Evolutionary conservation across 2,113 vertebrate species (phyloP), one percentile per base, ranked within the genome.

Genomic region (Gavialis gangeticus): DNA sequence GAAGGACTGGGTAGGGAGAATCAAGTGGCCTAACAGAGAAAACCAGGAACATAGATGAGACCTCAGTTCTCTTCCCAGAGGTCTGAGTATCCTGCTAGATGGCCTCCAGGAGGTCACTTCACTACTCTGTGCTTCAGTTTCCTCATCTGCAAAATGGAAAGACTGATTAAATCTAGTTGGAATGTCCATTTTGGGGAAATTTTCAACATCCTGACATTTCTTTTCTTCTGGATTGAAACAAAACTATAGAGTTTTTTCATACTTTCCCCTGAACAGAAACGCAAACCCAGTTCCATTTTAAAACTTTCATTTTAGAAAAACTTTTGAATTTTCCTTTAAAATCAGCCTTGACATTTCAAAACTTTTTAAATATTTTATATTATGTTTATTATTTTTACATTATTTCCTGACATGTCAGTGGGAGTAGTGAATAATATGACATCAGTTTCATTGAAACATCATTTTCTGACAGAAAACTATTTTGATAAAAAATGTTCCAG

Each of bases 1-100:
- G 11, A 22, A 3, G 4, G 67, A 57, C 4, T 64, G 66, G 0
- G 27, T 78, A 0, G 0, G 5, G 8, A 25, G 56, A 25, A n/a
- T 60, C 9, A 1, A 71, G 46, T 10, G 37, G 34, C 8, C 19
- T 82, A 10, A 13, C 75, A 88, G 69, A 46, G 9, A 46, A 9
- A 46, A 63, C 19, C 79, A 57, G 63, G 60, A 30, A 17, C 56
- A 12, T 22, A n/a, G 46, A 46, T 12, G 27, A 12, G 19, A n/a
- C 9, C 1, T 6, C 11, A 19, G 3, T 4, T 67, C 56, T 15
- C 3, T 25, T 82, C 69, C 75, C 11, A 73, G 21, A 37, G 37
- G 30, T 37, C 6, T 9, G 15, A 67, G 16, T n/a, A 28, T 8
- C 7, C 64, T 67, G 30, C 67, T 24, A 21, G 19, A 12, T 71